Percentiles rank a stretch among this genome's conserved stretches.
phyloP scores from a whole-genome alignment of 1,140 invertebrate species.

The Zaprionus vittiger region DNA sequence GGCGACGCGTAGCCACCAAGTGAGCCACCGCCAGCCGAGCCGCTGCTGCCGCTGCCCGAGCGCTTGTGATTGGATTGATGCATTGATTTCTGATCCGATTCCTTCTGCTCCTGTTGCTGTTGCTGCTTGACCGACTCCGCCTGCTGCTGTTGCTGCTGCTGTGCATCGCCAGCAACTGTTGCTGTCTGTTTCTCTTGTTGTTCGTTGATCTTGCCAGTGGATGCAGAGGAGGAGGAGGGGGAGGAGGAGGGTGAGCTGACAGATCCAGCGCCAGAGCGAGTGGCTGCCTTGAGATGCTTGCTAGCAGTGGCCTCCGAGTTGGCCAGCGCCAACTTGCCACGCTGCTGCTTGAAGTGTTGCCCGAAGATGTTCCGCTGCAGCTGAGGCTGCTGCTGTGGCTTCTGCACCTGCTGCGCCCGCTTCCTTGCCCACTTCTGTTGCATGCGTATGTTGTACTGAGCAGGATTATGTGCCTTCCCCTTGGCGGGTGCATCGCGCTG shows the following conservation, averaged over 20 bases:
- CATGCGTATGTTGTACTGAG: constrained; percentile 68
- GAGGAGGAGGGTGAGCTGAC: background rate
- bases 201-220: background rate
- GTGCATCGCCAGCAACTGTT: constrained; percentile 14
- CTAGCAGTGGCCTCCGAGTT: constrained; percentile 70
- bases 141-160: constrained; percentile 42
- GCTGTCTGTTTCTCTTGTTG: constrained; percentile 12
- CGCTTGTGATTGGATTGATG: constrained; percentile 75
- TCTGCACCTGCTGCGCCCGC: constrained; percentile 37
- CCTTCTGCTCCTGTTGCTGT: constrained; percentile 43
- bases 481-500: constrained; percentile 53
- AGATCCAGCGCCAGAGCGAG: constrained; percentile 47
- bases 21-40: constrained; percentile 26
- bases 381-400: background rate
- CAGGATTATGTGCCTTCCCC: constrained; percentile 29
- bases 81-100: constrained; percentile 45
- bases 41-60: constrained; percentile 49
- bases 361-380: constrained; percentile 75
- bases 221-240: background rate
- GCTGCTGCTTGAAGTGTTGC: constrained; percentile 74
- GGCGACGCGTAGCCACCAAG: constrained; percentile 61
- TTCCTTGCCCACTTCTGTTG: constrained; percentile 79
- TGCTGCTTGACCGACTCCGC: background rate
- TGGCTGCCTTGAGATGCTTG: constrained; percentile 61
- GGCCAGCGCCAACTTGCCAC: constrained; percentile 65